Base-by-base conservation (phyloP, 1,140 invertebrate species). In the Latrodectus geometricus region DNA sequence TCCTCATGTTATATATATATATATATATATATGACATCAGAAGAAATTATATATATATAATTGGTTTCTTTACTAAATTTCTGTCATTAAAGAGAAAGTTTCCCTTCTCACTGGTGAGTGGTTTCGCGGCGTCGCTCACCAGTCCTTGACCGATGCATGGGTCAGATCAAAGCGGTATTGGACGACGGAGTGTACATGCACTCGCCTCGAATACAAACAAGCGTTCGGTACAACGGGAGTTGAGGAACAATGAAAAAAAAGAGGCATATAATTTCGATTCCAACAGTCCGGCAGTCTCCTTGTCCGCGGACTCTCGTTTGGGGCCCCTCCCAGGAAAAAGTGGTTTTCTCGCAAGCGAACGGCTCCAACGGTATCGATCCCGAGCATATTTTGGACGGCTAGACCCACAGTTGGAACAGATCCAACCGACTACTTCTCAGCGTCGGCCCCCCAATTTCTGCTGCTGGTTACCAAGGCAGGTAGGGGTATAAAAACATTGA, bases 351-450 rank as follows among this genome's bases (percentile, higher is more conserved):
- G n/a, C n/a, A 76, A 54, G n/a, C 35, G 35, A 35, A 35, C 9
- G 74, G 20, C n/a, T 79, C 77, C 77, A 21, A 8, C 48, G 9
- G 61, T 79, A 79, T 79, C 77, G 77, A 79, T 79, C 77, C 48
- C 35, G 66, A 35, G n/a, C 77, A 68, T 61, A 79, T 79, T 79
- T 87, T 79, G 52, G 73, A 75, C 70, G 70, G 54, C 82, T 69
- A 84, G 69, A 84, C 61, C 69, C 82, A 54, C 23, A 66, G 17
- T 75, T 75, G 70, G 82, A 84, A 84, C 73, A 21, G 14, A 50
- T 84, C 82, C 61, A 84, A 75, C 70, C 74, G 11, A 49, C 23
- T 48, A 35, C 4, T n/a, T 73, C n/a, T 48, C 70, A 23, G 48
- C 23, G n/a, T 48, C 23, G 70, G 48, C 54, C 54, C 54, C 54